A percentile compares a stretch with the other conserved stretches of the same genome.
Conservation (phyloP, 2,888 invertebrate genomes). For the Philereme transversata region DNA sequence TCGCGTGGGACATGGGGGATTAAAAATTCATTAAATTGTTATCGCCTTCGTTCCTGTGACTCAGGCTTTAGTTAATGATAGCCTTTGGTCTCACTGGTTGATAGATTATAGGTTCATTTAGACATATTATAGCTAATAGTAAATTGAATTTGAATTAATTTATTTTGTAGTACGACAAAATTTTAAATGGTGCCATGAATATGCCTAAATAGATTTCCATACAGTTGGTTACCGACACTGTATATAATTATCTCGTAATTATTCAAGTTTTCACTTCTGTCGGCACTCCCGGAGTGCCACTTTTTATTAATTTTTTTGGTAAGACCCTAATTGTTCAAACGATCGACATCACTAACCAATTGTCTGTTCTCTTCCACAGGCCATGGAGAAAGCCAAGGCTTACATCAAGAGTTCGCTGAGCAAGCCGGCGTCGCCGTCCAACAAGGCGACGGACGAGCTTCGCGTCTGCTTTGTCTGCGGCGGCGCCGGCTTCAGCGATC, state of each 20-base stretch:
- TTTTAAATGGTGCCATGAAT: too few relatives aligned
- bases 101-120: neutral
- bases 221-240: too few relatives aligned
- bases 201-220: too few relatives aligned
- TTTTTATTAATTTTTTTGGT: too few relatives aligned
- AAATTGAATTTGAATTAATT: too few relatives aligned
- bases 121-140: too few relatives aligned
- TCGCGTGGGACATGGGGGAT: constrained; percentile 9
- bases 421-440: constrained; percentile 79
- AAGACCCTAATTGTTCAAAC: too few relatives aligned
- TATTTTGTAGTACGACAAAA: too few relatives aligned
- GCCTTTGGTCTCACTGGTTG: neutral
- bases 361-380: constrained; percentile 21
- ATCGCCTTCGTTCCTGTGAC: constrained; percentile 14
- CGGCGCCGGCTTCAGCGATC: constrained; percentile 88
- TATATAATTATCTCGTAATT: too few relatives aligned
- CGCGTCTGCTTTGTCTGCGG: constrained; percentile 88
- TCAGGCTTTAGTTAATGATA: constrained; percentile 17
- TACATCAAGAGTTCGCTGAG: constrained; percentile 89
- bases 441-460: constrained; percentile 82
- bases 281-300: too few relatives aligned
- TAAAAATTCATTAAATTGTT: constrained; percentile 20
- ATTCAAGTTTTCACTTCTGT: too few relatives aligned
- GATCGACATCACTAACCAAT: neutral
- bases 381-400: constrained; percentile 88